Conservation (phyloP, 2,888 invertebrate species). For the Andricus curvator region DNA sequence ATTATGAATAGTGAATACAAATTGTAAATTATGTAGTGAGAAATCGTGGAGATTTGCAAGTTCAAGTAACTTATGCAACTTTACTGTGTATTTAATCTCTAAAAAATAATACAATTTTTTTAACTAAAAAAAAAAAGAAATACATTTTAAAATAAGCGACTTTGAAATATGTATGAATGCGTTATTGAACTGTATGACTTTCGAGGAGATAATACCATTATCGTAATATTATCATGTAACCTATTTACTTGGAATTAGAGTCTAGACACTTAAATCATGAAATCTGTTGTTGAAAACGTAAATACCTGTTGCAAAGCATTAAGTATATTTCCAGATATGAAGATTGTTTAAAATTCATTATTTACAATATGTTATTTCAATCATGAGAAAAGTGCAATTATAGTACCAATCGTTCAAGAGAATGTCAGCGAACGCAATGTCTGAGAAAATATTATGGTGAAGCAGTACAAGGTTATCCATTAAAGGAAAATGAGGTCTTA, state of each 20-base stretch:
- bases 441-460: conserved; percentile 33
- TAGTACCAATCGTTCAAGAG: not conserved
- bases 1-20: not conserved
- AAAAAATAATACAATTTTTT: too few relatives aligned
- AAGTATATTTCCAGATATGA: not conserved
- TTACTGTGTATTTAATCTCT: not conserved
- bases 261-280: not conserved
- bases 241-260: not conserved
- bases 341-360: not conserved
- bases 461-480: conserved; percentile 38
- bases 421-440: not conserved
- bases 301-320: not conserved
- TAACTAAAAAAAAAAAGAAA: not conserved
- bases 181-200: conserved; percentile 2
- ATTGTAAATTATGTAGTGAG: not conserved
- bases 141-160: not conserved
- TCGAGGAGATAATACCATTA: not conserved
- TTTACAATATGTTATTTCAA: not conserved
- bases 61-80: not conserved
- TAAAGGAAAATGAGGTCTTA: conserved; percentile 38
- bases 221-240: not conserved
- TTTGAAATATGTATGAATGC: not conserved
- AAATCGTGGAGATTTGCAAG: not conserved
- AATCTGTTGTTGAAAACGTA: not conserved
- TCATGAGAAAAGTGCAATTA: not conserved